These are phyloP conservation scores for Chinchilla lanigera DNA, from an alignment of 2,113 vertebrate genomes.

Conservation along the genomic window DNA sequence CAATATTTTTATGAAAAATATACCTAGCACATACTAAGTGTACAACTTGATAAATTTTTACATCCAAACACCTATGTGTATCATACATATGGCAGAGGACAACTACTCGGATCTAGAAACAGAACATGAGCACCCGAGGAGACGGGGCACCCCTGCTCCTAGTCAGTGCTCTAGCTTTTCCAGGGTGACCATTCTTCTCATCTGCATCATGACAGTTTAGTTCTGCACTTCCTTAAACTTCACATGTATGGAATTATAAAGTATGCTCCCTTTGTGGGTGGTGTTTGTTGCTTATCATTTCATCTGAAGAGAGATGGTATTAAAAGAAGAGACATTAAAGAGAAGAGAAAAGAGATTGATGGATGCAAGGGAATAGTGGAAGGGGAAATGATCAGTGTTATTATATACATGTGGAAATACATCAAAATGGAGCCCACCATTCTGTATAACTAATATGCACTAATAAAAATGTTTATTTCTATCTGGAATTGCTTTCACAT, in stretches of 20 bases:
- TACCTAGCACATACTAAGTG: background rate
- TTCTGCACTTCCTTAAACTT: background rate
- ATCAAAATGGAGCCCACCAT: background rate
- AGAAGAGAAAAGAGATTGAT: background rate
- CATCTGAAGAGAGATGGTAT: background rate
- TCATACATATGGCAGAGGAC: background rate
- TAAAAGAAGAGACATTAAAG: background rate
- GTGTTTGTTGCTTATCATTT: background rate
- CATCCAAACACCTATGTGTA: background rate
- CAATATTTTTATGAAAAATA: background rate
- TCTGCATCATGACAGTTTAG: background rate
- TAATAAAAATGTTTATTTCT: background rate
- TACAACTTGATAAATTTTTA: background rate
- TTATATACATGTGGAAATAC: background rate
- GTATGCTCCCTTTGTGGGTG: background rate
- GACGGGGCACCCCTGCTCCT: no score
- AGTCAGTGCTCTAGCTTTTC: background rate
- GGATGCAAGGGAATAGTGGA: background rate
- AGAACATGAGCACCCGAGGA: background rate
- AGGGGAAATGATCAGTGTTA: background rate
- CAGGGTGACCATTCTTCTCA: background rate
- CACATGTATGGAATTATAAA: background rate
- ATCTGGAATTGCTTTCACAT: background rate
- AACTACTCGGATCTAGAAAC: background rate
- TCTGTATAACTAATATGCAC: background rate